phyloP scores from a whole-genome alignment of 2,797 vertebrate genomes.

The Columba guinea region DNA sequence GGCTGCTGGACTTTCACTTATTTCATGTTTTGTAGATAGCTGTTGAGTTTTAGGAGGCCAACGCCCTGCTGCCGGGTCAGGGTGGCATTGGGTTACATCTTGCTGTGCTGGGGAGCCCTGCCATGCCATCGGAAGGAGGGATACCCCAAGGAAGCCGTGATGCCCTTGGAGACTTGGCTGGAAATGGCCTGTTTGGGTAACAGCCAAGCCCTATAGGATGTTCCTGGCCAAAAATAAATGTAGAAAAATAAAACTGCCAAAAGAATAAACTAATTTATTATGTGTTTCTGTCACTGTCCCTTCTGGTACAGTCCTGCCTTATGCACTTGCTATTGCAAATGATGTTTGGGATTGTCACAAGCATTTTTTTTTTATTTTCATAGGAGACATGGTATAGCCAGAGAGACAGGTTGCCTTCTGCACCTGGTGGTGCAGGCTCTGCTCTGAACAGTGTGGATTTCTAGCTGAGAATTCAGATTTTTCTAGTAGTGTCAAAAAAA shows the following conservation, averaged over 20 bases:
- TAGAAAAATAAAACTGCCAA: not conserved
- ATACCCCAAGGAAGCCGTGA: not conserved
- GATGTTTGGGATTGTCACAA: not conserved
- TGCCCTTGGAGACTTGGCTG: not conserved
- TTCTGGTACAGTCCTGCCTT: not conserved
- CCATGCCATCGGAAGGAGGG: accelerated
- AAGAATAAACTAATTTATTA: not conserved
- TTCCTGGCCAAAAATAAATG: not conserved
- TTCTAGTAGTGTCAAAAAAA: not conserved
- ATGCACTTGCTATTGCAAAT: not conserved
- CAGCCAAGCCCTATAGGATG: not conserved
- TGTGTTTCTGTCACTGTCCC: not conserved
- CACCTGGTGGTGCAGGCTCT: not conserved
- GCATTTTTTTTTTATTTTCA: not conserved
- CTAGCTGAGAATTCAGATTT: not conserved
- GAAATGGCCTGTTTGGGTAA: not conserved
- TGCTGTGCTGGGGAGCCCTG: not conserved
- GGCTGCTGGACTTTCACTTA: not conserved
- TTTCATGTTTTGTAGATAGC: not conserved
- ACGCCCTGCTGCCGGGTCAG: not conserved
- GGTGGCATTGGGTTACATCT: not conserved
- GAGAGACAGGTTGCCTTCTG: accelerated
- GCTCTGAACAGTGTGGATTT: not conserved
- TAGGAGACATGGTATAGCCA: not conserved
- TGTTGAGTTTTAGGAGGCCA: not conserved